phyloP scores from a whole-genome alignment of 2,888 invertebrate genomes.

The Limnephilus marmoratus region DNA sequence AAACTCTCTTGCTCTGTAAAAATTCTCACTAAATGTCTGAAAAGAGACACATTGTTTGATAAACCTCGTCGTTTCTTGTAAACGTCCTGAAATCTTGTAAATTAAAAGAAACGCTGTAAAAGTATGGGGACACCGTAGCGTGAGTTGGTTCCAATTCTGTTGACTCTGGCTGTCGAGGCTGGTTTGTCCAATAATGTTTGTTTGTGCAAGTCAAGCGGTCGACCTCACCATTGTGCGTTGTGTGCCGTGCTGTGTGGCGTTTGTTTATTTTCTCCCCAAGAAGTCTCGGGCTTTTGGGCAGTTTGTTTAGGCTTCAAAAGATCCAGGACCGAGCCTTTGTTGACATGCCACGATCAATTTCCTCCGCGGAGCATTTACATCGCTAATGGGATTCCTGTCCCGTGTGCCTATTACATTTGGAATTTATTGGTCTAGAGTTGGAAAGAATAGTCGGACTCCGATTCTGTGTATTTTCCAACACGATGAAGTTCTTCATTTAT shows the following conservation, averaged over 20 bases:
- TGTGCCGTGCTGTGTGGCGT: neutral
- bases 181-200: conserved; percentile 34
- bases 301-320: conserved; percentile 45
- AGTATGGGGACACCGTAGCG: neutral
- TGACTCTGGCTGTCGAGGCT: neutral
- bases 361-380: conserved; percentile 37
- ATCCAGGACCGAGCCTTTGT: conserved; percentile 41
- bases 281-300: conserved; percentile 32
- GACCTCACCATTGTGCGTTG: conserved; percentile 8
- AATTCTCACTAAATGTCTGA: neutral
- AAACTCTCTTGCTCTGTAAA: neutral
- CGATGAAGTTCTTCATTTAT: neutral
- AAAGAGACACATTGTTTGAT: neutral
- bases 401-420: conserved; percentile 36
- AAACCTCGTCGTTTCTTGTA: neutral
- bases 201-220: conserved; percentile 29
- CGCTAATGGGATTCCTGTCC: conserved; percentile 43
- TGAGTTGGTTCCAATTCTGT: neutral
- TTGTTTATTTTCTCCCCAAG: conserved; percentile 41
- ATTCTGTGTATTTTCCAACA: neutral
- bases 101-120: neutral
- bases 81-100: neutral
- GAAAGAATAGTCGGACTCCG: neutral
- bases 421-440: conserved; percentile 20
- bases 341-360: conserved; percentile 47